These are phyloP conservation scores for Caenorhabditis sp. DNA, from an alignment of 2,888 invertebrate species.

Conservation along the genomic window DNA sequence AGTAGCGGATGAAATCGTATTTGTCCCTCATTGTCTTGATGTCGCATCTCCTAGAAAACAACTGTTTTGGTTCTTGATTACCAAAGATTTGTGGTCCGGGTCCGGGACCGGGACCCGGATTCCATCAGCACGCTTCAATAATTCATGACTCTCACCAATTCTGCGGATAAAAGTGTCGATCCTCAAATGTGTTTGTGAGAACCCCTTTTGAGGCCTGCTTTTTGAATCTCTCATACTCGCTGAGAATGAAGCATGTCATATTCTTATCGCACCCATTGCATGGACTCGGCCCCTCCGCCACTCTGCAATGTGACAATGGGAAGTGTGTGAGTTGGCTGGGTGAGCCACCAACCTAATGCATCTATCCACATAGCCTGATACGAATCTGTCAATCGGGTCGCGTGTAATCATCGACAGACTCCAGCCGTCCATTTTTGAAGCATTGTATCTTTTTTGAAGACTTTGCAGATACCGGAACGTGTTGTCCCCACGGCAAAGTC, in stretches of 20 bases:
- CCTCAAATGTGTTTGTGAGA: constrained; percentile 68
- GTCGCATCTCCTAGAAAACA: constrained; percentile 73
- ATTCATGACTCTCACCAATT: constrained; percentile 68
- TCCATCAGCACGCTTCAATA: constrained; percentile 16
- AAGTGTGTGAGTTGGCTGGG: not conserved
- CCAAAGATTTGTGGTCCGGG: not conserved
- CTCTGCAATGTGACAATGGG: constrained; percentile 59
- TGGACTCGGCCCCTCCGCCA: constrained; percentile 57
- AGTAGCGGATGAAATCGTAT: constrained; percentile 66
- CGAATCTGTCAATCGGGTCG: constrained; percentile 74
- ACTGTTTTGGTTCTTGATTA: not conserved
- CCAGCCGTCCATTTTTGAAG: constrained; percentile 50
- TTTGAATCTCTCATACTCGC: constrained; percentile 72
- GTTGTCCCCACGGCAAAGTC: constrained; percentile 69
- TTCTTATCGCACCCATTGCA: constrained; percentile 76
- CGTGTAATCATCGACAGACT: constrained; percentile 69
- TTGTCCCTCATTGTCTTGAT: constrained; percentile 56
- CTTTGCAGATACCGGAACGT: constrained; percentile 51
- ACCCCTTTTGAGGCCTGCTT: constrained; percentile 49
- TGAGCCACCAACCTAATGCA: constrained; percentile 68
- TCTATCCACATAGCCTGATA: constrained; percentile 76
- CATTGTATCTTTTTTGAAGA: constrained; percentile 49
- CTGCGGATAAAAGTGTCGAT: constrained; percentile 76
- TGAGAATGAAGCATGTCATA: constrained; percentile 74
- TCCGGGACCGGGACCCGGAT: not conserved